These are phyloP conservation scores for Calypte anna DNA, from an alignment of 2,113 vertebrate species.

Conservation along the genomic window DNA sequence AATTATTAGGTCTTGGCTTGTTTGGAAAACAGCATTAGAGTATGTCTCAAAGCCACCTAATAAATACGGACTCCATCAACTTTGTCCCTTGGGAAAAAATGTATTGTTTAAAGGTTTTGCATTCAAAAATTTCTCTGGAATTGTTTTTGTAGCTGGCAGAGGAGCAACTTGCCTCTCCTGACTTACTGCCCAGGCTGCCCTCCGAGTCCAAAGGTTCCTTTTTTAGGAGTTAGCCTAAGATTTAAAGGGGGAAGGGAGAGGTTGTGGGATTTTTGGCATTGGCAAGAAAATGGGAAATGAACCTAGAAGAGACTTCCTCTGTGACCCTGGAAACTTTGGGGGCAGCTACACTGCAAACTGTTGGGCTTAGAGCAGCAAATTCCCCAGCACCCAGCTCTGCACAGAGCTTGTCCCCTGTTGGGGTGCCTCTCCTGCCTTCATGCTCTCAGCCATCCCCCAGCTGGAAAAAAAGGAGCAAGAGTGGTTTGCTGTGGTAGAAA, in stretches of 20 bases:
- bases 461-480: background rate
- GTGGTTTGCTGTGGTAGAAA: background rate
- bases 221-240: constrained; percentile 1
- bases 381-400: fast-evolving
- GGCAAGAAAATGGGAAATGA: constrained; percentile 57
- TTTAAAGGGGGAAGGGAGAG: background rate
- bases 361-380: background rate
- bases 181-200: background rate
- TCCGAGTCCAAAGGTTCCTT: background rate
- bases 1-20: background rate
- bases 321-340: constrained; percentile 12
- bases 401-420: fast-evolving
- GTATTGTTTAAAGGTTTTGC: background rate
- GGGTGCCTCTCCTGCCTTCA: background rate
- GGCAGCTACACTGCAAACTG: background rate
- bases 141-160: background rate
- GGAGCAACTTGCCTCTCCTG: background rate
- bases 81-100: background rate
- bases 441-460: fast-evolving
- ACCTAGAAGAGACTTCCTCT: constrained; percentile 43
- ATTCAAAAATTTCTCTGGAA: background rate
- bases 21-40: constrained; percentile 34
- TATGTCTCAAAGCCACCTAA: background rate
- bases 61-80: background rate
- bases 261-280: background rate